Percentiles rank a stretch among this genome's conserved stretches.
phyloP scores from a whole-genome alignment of 1,140 invertebrate species.

The Uloborus diversus region DNA sequence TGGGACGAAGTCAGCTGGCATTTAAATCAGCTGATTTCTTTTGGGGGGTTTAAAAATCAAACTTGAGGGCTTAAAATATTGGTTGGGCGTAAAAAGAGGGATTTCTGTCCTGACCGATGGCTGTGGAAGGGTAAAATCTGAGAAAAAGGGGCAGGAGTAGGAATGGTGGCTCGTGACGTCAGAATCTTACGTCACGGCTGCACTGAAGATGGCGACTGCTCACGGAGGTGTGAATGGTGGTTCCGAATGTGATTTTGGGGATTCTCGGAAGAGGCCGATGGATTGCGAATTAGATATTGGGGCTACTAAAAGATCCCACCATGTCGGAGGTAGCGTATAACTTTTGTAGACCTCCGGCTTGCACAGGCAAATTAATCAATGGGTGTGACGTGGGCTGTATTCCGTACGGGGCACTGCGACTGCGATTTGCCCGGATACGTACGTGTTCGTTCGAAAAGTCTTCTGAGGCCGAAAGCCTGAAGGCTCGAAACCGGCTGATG shows the following conservation, averaged over 20 bases:
- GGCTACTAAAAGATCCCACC: conserved; percentile 86
- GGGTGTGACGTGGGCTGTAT: conserved; percentile 52
- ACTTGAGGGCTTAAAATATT: too few species aligned
- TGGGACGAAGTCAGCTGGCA: conserved; percentile 13
- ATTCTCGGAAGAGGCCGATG: conserved; percentile 80
- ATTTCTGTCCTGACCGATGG: too few species aligned
- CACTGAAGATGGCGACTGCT: conserved; percentile 57
- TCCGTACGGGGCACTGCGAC: conserved; percentile 50
- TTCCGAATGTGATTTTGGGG: conserved; percentile 65
- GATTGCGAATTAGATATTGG: conserved; percentile 86
- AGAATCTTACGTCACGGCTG: conserved; percentile 19
- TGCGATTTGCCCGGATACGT: conserved; percentile 48
- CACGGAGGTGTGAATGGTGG: conserved; percentile 53
- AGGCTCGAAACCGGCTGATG: conserved; percentile 45
- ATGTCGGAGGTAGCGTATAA: conserved; percentile 78
- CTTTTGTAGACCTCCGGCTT: conserved; percentile 57
- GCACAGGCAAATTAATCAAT: conserved; percentile 46
- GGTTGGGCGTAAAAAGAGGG: too few species aligned
- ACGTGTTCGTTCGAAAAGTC: conserved; percentile 44
- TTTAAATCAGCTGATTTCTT: conserved; percentile 21
- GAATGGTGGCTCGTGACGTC: conserved; percentile 43
- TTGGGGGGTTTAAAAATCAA: background rate
- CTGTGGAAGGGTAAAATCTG: too few species aligned
- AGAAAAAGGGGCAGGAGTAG: too few species aligned
- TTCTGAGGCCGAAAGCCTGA: conserved; percentile 22